Evolutionary conservation across 2,113 vertebrate species (phyloP), one percentile per base, ranked within the genome.

Genomic region (Labrus mixtus): DNA sequence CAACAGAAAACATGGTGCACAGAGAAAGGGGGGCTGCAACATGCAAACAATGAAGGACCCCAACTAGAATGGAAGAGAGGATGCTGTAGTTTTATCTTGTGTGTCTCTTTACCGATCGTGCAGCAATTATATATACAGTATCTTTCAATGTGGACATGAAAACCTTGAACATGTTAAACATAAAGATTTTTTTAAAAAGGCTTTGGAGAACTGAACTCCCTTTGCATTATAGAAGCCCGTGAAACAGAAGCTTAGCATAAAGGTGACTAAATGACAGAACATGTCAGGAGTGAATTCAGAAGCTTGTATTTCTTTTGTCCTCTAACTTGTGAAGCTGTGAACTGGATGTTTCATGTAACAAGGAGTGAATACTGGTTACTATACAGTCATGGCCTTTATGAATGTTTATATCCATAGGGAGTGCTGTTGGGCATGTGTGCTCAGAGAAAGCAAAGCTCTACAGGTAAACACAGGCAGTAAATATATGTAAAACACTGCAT

Each of bases 351-450:
- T 71, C 17, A 41, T 62, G 41, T 73, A 36, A 41, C 13, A 23
- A 65, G 23, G 36, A 23, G 8, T 33, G 1, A 72, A 59, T 65
- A 29, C 37, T 22, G 63, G 22, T 33, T 63, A 41, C 66, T 59
- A 12, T 10, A 16, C 2, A 68, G 16, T 45, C 39, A 1, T 63
- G 43, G 36, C 41, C 33, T 59, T 62, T 15, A 62, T 70, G 29
- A 59, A 78, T 59, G 69, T 54, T 10, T 67, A 36, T 45, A 71
- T 48, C 29, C 13, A 29, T 15, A 19, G 23, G 51, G 15, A 39
- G 29, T 29, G 22, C 33, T 43, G 33, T 45, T 39, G 29, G 15
- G 68, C 4, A 33, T 6, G 29, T 33, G 1, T 66, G 39, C 29
- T 70, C 29, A 33, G 29, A 33, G 25, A 73, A 73, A 62, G 39